Evolutionary conservation across 1,140 invertebrate genomes (phyloP).

Genomic region (Neodiprion fabricii): DNA sequence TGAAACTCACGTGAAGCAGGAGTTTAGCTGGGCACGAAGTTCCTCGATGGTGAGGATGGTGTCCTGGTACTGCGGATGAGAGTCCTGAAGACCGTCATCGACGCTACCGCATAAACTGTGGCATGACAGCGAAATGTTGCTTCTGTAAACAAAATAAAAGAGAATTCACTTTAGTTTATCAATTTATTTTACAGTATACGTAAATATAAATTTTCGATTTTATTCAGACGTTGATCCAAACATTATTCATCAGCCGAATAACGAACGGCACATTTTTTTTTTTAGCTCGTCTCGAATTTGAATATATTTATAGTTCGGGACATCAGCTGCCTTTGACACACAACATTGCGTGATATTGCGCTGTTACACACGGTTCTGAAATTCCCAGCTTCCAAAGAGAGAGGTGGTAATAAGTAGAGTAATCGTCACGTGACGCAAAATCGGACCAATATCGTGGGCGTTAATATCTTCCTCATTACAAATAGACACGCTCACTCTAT

Average conservation of each 20-base stretch:
- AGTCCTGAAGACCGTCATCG: constrained; percentile 47
- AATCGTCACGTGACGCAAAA: too few relatives aligned
- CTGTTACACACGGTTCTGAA: too few relatives aligned
- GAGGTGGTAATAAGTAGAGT: too few relatives aligned
- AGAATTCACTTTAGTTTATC: background rate
- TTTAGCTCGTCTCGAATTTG: constrained; percentile 6
- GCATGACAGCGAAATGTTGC: constrained; percentile 53
- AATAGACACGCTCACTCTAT: too few relatives aligned
- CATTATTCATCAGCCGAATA: constrained; percentile 13
- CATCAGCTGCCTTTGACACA: background rate
- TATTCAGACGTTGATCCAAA: background rate
- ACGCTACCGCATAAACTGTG: constrained; percentile 47
- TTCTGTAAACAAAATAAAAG: constrained; percentile 42
- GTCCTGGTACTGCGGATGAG: constrained; percentile 59
- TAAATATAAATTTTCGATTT: too few relatives aligned
- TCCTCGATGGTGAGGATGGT: constrained; percentile 75
- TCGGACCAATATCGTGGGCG: too few relatives aligned
- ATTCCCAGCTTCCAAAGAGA: too few relatives aligned
- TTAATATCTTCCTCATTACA: too few relatives aligned
- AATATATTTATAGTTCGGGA: background rate
- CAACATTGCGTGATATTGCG: too few relatives aligned
- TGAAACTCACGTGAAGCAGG: constrained; percentile 72
- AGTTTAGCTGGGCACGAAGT: constrained; percentile 72
- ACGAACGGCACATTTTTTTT: constrained; percentile 3
- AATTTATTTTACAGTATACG: background rate